Evolutionary conservation across 1,140 invertebrate genomes (phyloP).

Genomic region (Cyphomyrmex costatus): DNA sequence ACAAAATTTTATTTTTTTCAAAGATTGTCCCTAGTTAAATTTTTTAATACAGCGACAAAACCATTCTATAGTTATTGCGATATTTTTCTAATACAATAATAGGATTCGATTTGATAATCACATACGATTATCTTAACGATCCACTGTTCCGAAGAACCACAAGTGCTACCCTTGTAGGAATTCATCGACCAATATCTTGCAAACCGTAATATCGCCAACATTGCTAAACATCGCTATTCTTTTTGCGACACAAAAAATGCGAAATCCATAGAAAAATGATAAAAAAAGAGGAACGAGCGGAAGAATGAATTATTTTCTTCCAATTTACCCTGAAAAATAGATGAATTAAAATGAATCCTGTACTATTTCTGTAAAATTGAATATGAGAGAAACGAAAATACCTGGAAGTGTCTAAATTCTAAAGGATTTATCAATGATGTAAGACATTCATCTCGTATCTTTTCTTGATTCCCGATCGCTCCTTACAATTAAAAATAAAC

Average conservation of each 20-base stretch:
- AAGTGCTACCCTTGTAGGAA: slow-evolving; percentile 76
- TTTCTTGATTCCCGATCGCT: not conserved
- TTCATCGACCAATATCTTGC: slow-evolving; percentile 62
- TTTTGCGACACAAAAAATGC: not conserved
- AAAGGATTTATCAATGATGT: slow-evolving; percentile 2
- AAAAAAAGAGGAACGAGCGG: not conserved
- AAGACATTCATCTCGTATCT: not conserved
- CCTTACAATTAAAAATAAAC: slow-evolving; percentile 3
- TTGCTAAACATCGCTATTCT: not conserved
- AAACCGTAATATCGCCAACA: slow-evolving; percentile 51
- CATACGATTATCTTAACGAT: slow-evolving; percentile 44
- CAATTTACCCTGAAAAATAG: not conserved
- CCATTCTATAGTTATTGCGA: not conserved
- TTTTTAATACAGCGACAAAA: too few relatives aligned
- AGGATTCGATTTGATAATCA: slow-evolving; percentile 67
- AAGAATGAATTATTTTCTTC: not conserved
- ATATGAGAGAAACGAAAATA: not conserved
- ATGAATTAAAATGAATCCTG: not conserved
- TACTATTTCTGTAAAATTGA: not conserved
- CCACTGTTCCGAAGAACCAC: slow-evolving; percentile 65
- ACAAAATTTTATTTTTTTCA: too few relatives aligned
- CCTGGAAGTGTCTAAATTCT: not conserved
- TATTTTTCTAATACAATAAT: slow-evolving; percentile 53
- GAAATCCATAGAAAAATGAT: not conserved
- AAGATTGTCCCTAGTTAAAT: too few relatives aligned